Evolutionary conservation across 2,888 invertebrate species (phyloP), one percentile per base, ranked within the genome.

Genomic region (Seira ritae): DNA sequence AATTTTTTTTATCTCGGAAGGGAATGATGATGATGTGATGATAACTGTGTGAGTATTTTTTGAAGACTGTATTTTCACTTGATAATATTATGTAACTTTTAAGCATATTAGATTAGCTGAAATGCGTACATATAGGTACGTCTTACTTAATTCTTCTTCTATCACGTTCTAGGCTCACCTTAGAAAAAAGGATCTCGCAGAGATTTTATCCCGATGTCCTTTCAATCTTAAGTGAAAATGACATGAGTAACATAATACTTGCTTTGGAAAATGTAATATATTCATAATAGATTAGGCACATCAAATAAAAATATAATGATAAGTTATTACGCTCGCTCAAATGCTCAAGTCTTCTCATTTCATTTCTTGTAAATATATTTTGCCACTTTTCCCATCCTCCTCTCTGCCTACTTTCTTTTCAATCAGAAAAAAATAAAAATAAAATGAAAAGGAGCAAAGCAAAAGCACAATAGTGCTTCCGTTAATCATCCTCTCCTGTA

Each of bases 21-120:
- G n/a, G 60, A 60, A 60, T n/a, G 60, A 60, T 60, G 60, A 60
- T 60, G 60, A 60, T 60, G 60, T 60, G 60, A 60, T 60, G 60
- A 60, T 60, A 60, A 60, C 60, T 60, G n/a, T 60, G n/a, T 60
- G 17, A 60, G 60, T 17, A 60, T 60, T 60, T 42, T 60, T 60
- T 60, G 60, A 60, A 60, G 60, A 60, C 60, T 60, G n/a, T 60
- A 60, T 60, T 60, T 60, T 60, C 60, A 60, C 60, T 60, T 60
- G n/a, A 60, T 60, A 60, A 60, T 60, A 60, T 60, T 10, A 60
- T 42, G 12, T 42, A 42, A 4, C 12, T 4, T 12, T 42, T 42
- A 8, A 12, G 42, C 42, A 8, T 42, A 8, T 42, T n/a, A n/a
- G n/a, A n/a, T n/a, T n/a, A n/a, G n/a, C n/a, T n/a, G n/a, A n/a